Evolutionary conservation across 2,888 invertebrate genomes (phyloP).

Genomic region (Deilephila elpenor): DNA sequence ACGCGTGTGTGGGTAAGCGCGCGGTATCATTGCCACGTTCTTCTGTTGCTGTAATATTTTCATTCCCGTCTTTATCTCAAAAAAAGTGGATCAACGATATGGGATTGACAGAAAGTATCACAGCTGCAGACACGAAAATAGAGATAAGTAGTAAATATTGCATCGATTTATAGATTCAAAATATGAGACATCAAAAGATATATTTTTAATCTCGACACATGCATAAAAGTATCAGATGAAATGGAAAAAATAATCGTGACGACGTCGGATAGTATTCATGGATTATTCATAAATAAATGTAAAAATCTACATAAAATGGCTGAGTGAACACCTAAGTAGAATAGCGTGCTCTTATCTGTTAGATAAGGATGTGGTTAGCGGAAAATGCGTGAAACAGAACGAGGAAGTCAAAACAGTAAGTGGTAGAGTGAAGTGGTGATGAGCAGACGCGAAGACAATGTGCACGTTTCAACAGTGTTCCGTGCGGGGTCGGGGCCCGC

Average conservation of each 20-base stretch:
- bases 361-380: slow-evolving; percentile 71
- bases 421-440: slow-evolving; percentile 80
- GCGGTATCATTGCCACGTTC: slow-evolving; percentile 64
- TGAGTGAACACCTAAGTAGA: slow-evolving; percentile 51
- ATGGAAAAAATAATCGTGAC: slow-evolving; percentile 4
- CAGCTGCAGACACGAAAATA: slow-evolving; percentile 6
- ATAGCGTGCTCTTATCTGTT: slow-evolving; percentile 74
- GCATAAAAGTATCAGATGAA: slow-evolving; percentile 24
- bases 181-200: not conserved
- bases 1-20: slow-evolving; percentile 83
- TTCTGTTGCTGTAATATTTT: slow-evolving; percentile 64
- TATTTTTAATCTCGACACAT: not conserved
- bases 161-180: not conserved
- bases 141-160: not conserved
- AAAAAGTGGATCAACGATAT: not conserved
- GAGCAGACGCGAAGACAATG: slow-evolving; percentile 75
- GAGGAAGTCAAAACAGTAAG: slow-evolving; percentile 78
- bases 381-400: slow-evolving; percentile 77
- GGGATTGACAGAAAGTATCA: not conserved
- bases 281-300: not conserved
- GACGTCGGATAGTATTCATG: not conserved
- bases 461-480: slow-evolving; percentile 79
- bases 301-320: slow-evolving; percentile 16
- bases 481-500: slow-evolving; percentile 79
- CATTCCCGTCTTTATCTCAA: slow-evolving; percentile 8